Evolutionary conservation across 2,797 vertebrate genomes (phyloP), one percentile per base, ranked within the genome.

Genomic region (Aythya fuligula): DNA sequence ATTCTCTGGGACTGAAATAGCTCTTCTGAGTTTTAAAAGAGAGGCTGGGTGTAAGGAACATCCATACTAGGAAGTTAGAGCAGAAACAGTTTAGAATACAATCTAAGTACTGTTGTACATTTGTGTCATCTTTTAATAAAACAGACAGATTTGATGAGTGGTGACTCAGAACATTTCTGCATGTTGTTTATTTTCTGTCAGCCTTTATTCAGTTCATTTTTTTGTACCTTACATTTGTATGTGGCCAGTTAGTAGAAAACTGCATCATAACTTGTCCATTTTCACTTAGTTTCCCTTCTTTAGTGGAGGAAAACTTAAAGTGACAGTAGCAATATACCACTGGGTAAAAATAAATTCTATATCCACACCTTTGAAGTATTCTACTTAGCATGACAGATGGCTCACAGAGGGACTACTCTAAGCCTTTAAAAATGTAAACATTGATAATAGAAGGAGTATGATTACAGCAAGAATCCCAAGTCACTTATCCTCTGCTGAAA

Each of bases 341-440:
- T 0, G 0, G 2, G 21, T 80, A 8, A 91, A 89, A 87, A 65
- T 17, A 82, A 92, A 91, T 75, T 85, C 38, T 81, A 39, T 38
- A 84, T 41, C 53, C 80, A 16, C 73, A 80, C 32, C 34, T 89
- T 74, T 64, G 67, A 92, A 56, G 30, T 34, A 80, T 72, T 90
- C 39, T 89, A 72, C 17, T 74, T 69, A 12, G 24, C 17, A 45
- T 74, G 43, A 89, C 1, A 89, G 39, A 70, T 32, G 47, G 57
- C 34, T 83, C 69, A 82, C 38, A 90, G 47, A 64, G 8, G 8
- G 41, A 85, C 57, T 81, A 75, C 19, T 49, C 36, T 57, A 79
- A 87, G 60, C 14, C 34, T 65, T 91, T 87, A 62, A 85, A 94
- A 85, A 95, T 36, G n/a, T 78, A 82, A 89, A 83, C 65, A 58